Conservation (phyloP, 2,797 vertebrate species). For the Sebastes baramenuke region DNA sequence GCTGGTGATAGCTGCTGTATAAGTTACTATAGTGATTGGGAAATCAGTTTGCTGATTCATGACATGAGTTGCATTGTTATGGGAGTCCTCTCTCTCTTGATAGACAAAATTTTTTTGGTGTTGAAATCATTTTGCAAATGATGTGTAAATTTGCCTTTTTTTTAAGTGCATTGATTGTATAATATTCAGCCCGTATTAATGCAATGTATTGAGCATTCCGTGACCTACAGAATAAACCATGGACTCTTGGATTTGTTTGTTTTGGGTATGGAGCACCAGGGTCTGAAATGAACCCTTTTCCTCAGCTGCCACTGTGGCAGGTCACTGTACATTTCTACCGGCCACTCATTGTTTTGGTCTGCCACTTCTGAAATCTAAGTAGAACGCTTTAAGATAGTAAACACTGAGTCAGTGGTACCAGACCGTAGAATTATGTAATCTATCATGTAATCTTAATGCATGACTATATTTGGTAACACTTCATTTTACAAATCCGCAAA, state of each 20-base stretch:
- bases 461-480: too few relatives aligned
- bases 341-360: too few relatives aligned
- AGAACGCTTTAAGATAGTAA: too few relatives aligned
- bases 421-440: too few relatives aligned
- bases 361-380: too few relatives aligned
- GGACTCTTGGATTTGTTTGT: constrained; percentile 14
- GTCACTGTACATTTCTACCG: too few relatives aligned
- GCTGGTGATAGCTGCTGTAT: constrained; percentile 7
- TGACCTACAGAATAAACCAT: constrained; percentile 64
- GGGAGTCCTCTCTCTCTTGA: background rate
- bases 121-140: constrained; percentile 41
- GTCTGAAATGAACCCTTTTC: too few relatives aligned
- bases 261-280: background rate
- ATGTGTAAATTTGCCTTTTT: constrained; percentile 54
- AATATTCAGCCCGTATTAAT: constrained; percentile 42
- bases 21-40: background rate
- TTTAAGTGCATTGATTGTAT: constrained; percentile 62
- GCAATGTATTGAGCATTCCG: constrained; percentile 52
- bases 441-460: too few relatives aligned
- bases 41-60: constrained; percentile 12
- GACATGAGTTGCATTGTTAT: background rate
- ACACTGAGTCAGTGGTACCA: too few relatives aligned
- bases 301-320: too few relatives aligned
- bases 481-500: too few relatives aligned
- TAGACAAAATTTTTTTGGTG: constrained; percentile 12